phyloP scores from a whole-genome alignment of 2,113 vertebrate species.

The Chaetodon auriga region DNA sequence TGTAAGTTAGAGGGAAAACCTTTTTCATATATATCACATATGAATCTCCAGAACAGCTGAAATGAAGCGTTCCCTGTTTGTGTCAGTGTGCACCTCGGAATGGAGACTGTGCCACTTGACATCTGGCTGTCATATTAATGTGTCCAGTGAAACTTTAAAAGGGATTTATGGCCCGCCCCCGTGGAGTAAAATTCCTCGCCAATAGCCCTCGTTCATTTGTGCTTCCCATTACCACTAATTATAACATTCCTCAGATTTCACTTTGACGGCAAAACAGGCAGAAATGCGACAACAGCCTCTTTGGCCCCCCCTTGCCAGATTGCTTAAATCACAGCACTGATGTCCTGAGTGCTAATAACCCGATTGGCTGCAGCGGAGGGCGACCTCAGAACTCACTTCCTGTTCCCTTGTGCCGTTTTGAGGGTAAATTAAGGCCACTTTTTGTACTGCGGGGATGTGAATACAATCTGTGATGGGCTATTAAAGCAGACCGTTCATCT shows the following conservation, averaged over 20 bases:
- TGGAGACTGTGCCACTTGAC: constrained; percentile 44
- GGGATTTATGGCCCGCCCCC: constrained; percentile 65
- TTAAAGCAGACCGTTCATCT: constrained; percentile 16
- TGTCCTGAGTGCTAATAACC: constrained; percentile 16
- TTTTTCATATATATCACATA: not conserved
- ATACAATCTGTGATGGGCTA: not conserved
- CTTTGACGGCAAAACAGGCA: constrained; percentile 33
- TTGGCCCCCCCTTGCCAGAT: constrained; percentile 44
- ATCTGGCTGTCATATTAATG: constrained; percentile 73
- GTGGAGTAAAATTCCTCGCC: constrained; percentile 63
- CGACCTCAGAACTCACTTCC: constrained; percentile 30
- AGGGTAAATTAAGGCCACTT: not conserved
- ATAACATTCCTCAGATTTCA: constrained; percentile 74
- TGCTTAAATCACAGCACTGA: constrained; percentile 40
- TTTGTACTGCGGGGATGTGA: not conserved
- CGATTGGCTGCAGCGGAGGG: constrained; percentile 32
- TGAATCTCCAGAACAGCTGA: not conserved
- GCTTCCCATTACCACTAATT: constrained; percentile 72
- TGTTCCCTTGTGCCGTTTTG: constrained; percentile 25
- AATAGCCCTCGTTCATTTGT: constrained; percentile 68
- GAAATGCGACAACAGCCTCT: constrained; percentile 49
- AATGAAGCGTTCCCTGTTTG: not conserved
- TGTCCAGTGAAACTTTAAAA: constrained; percentile 75
- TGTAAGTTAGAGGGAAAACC: constrained; percentile 27
- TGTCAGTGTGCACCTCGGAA: constrained; percentile 32